Evolutionary conservation across 2,113 vertebrate species (phyloP).

Genomic region (Carlito syrichta): DNA sequence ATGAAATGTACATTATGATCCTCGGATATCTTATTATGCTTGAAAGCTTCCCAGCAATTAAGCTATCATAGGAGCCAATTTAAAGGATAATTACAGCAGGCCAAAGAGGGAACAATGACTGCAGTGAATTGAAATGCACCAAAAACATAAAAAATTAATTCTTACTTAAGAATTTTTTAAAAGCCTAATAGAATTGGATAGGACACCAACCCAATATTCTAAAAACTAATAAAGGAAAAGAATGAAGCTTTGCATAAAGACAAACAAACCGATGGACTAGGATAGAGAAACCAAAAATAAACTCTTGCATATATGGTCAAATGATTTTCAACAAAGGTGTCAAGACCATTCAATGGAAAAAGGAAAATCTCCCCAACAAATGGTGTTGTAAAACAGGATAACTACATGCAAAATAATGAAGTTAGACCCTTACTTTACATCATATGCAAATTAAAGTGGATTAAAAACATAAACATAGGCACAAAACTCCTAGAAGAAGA

Average conservation of each 20-base stretch:
- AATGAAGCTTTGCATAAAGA: neutral
- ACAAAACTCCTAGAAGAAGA: too few species aligned
- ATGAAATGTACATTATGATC: neutral
- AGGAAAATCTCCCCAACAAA: neutral
- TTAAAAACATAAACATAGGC: neutral
- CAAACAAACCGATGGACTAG: neutral
- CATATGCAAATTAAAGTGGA: neutral
- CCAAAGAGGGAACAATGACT: neutral
- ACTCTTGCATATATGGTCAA: neutral
- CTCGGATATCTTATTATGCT: neutral
- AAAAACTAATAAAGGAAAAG: neutral
- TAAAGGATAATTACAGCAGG: neutral
- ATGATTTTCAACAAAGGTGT: neutral
- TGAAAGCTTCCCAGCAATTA: neutral
- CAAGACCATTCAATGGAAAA: neutral
- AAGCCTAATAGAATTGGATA: neutral
- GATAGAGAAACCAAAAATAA: neutral
- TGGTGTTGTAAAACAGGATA: neutral
- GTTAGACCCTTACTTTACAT: neutral
- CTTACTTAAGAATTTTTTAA: neutral
- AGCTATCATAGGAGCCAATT: neutral
- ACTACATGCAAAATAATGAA: neutral
- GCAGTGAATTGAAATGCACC: neutral
- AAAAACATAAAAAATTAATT: neutral
- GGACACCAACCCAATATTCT: neutral